phyloP scores from a whole-genome alignment of 2,113 vertebrate species.

The Promerops cafer region DNA sequence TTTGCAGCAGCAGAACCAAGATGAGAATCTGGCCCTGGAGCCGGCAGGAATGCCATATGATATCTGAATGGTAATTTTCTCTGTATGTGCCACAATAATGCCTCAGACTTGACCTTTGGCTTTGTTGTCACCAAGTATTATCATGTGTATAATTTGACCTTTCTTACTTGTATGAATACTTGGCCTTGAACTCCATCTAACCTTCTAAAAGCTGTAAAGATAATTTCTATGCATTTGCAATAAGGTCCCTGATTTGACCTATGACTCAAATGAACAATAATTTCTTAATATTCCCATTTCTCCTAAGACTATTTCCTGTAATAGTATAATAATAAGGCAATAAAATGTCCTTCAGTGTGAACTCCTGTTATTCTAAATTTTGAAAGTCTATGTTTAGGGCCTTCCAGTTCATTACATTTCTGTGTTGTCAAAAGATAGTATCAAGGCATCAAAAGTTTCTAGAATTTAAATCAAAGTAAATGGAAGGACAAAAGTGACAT shows the following conservation, averaged over 20 bases:
- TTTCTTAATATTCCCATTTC: constrained; percentile 56
- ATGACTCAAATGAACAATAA: constrained; percentile 54
- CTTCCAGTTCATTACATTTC: constrained; percentile 16
- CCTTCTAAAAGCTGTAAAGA: constrained; percentile 52
- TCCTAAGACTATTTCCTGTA: neutral
- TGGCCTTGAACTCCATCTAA: constrained; percentile 62
- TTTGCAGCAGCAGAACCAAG: neutral
- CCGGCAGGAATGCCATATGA: constrained; percentile 12
- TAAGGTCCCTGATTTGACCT: constrained; percentile 45
- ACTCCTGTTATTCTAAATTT: constrained; percentile 51
- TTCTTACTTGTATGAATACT: constrained; percentile 22
- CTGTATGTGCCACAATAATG: constrained; percentile 45
- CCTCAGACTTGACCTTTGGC: constrained; percentile 49
- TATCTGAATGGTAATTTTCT: constrained; percentile 59
- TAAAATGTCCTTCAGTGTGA: constrained; percentile 39
- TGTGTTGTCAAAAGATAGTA: constrained; percentile 7
- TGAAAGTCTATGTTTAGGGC: constrained; percentile 1
- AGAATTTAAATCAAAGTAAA: constrained; percentile 32
- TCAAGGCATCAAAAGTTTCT: constrained; percentile 36
- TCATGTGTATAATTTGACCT: constrained; percentile 59
- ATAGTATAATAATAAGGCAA: constrained; percentile 51
- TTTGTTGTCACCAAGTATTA: constrained; percentile 63
- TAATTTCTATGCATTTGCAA: constrained; percentile 43
- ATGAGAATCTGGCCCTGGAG: constrained; percentile 11
- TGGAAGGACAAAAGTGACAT: neutral